phyloP scores from a whole-genome alignment of 2,113 vertebrate genomes.

The Chiloscyllium plagiosum region DNA sequence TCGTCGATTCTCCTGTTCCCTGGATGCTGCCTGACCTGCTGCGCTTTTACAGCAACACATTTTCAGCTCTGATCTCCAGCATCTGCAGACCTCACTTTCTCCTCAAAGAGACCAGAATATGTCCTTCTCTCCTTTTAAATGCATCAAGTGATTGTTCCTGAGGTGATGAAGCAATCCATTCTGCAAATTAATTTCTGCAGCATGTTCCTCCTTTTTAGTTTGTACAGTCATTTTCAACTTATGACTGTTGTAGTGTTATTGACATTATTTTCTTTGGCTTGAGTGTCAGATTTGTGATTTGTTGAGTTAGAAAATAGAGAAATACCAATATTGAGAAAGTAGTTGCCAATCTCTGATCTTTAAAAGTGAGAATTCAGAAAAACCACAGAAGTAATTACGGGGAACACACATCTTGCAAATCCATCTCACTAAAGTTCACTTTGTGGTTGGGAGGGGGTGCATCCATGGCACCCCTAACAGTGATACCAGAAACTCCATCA shows the following conservation, averaged over 20 bases:
- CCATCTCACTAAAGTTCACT: neutral
- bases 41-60: too few species aligned
- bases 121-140: neutral
- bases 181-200: neutral
- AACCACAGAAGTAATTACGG: neutral
- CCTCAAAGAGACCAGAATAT: neutral
- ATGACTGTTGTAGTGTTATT: neutral
- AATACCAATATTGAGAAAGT: neutral
- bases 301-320: neutral
- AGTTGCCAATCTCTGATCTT: neutral
- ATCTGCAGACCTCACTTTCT: too few species aligned
- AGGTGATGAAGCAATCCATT: neutral
- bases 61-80: too few species aligned
- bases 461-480: neutral
- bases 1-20: too few species aligned
- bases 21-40: too few species aligned
- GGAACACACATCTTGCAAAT: neutral
- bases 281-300: neutral
- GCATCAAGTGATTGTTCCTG: neutral
- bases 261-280: neutral
- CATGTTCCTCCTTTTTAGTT: neutral
- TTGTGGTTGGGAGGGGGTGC: neutral
- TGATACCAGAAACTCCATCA: neutral
- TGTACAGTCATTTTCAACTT: neutral
- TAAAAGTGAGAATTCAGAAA: neutral